phyloP scores from a whole-genome alignment of 1,140 invertebrate species.

The Steinernema feltiae region DNA sequence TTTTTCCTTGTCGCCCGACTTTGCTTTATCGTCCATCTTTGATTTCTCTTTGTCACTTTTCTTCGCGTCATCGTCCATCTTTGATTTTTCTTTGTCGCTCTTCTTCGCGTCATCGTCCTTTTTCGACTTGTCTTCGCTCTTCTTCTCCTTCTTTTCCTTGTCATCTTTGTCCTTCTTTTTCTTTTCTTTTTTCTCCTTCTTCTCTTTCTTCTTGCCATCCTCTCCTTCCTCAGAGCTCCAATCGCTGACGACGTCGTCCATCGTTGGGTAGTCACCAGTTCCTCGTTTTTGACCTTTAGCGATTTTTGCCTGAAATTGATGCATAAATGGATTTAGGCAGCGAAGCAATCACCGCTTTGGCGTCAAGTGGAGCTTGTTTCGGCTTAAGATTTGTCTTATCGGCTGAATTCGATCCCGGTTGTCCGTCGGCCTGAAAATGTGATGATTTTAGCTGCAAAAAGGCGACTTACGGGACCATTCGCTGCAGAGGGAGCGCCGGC shows the following conservation, averaged over 20 bases:
- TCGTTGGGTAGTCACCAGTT: background rate
- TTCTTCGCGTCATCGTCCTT: no score
- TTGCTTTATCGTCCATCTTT: background rate
- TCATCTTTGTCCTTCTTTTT: background rate
- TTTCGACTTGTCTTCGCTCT: background rate
- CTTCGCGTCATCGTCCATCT: background rate
- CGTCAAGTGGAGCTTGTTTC: background rate
- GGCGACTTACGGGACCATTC: background rate
- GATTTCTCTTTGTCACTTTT: background rate
- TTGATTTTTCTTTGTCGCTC: background rate
- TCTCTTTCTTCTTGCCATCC: background rate
- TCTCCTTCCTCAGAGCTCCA: background rate
- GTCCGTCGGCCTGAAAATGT: background rate
- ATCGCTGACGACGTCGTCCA: conserved; percentile 7
- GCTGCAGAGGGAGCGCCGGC: background rate
- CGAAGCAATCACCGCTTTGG: background rate
- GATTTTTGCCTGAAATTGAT: background rate
- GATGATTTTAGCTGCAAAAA: background rate
- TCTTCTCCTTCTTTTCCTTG: background rate
- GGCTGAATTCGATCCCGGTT: background rate
- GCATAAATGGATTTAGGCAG: no score
- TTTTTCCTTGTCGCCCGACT: no score
- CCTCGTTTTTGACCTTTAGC: background rate
- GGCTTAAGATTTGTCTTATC: background rate
- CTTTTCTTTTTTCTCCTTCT: background rate